Evolutionary conservation across 2,797 vertebrate species (phyloP), one percentile per base, ranked within the genome.

Genomic region (Loris lydekkerianus): DNA sequence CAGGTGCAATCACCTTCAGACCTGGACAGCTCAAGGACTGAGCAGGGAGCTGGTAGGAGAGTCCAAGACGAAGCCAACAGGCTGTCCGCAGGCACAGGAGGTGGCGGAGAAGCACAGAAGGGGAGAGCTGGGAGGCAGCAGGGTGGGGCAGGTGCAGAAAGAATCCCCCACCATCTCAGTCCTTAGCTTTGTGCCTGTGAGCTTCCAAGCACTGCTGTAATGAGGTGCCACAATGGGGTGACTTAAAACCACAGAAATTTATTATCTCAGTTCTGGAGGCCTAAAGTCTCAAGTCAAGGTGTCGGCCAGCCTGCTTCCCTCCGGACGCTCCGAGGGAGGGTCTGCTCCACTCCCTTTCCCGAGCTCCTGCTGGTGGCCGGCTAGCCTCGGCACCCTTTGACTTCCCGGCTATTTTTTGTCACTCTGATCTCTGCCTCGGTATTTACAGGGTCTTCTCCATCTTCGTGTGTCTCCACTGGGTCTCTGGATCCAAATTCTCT

Each of bases 61-160:
- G 40, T 31, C 25, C 7, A 1, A 31, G 17, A 2, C 23, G 25
- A 67, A 43, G 10, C 0, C 1, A 56, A 20, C 2, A 10, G 7
- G 15, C n/a, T 49, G 1, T 2, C 14, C 1, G 86, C 17, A 40
- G 31, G 70, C 0, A 0, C 29, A 5, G 0, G 8, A 9, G 27
- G 63, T 0, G 10, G 37, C 13, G 1, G 40, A 43, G 58, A 27
- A 81, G 14, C 10, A 13, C 8, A 29, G 20, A n/a, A 20, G 13
- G 11, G 29, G 61, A 17, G 18, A 34, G 49, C 0, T 1, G 34
- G 14, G 21, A 63, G 46, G 8, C 2, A 9, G 21, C 6, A 61
- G 80, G 6, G 23, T 72, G 65, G 1, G 2, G 29, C 0, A 43
- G 72, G 5, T 5, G 34, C 18, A 29, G 72, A 40, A 37, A 29